These are phyloP conservation scores for Pantelozetes paolii DNA, from an alignment of 2,888 invertebrate genomes.

Conservation along the genomic window DNA sequence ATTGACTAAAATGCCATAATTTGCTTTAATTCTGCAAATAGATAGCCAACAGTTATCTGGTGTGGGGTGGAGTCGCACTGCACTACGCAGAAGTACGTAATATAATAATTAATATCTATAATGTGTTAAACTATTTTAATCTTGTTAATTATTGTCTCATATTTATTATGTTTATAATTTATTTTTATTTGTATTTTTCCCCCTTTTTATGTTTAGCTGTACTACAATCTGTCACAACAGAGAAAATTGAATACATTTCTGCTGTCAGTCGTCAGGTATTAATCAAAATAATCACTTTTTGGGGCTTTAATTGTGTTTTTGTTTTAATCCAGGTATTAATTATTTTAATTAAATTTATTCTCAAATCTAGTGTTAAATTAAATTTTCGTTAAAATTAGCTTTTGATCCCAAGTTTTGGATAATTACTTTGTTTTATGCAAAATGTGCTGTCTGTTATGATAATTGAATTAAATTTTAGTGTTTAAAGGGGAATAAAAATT, in stretches of 20 bases:
- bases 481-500: too few relatives aligned
- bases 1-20: too few relatives aligned
- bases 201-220: constrained; percentile 54
- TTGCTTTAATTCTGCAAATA: too few relatives aligned
- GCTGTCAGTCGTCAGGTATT: constrained; percentile 73
- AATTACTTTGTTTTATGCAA: too few relatives aligned
- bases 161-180: neutral
- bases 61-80: constrained; percentile 67
- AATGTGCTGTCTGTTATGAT: too few relatives aligned
- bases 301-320: too few relatives aligned
- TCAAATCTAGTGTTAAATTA: neutral
- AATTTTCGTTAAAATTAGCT: neutral
- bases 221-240: constrained; percentile 66
- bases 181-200: neutral
- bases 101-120: neutral
- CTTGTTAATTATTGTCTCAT: neutral
- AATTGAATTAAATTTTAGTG: too few relatives aligned
- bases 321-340: too few relatives aligned
- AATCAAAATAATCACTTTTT: constrained; percentile 45
- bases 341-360: too few relatives aligned
- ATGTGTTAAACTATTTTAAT: neutral
- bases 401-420: too few relatives aligned
- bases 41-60: constrained; percentile 62
- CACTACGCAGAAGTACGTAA: constrained; percentile 61
- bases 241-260: constrained; percentile 70